Conservation (phyloP, 37 sponge, comb jelly and placozoan species). For the Tethya wilhelma region DNA sequence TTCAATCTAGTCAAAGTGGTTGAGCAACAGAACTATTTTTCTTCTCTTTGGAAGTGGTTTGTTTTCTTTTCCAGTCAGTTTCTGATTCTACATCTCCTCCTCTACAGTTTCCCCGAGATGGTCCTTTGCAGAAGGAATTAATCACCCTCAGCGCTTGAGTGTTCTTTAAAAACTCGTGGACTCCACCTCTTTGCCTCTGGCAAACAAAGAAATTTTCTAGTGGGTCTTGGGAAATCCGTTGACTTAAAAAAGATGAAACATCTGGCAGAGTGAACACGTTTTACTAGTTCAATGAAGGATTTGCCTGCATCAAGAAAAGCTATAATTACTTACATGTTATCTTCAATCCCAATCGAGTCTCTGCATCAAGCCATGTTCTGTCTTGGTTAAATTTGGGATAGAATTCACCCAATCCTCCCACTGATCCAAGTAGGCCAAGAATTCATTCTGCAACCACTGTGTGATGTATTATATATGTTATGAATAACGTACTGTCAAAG, state of each 20-base stretch:
- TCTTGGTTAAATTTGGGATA: background rate
- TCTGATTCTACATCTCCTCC: background rate
- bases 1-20: background rate
- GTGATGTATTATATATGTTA: too few species aligned
- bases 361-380: slow-evolving; percentile 16
- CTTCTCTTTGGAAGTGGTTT: background rate
- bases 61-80: too few species aligned
- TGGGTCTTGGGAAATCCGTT: slow-evolving; percentile 28
- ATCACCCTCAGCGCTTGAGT: slow-evolving; percentile 27
- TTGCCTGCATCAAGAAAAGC: background rate
- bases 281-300: slow-evolving; percentile 21
- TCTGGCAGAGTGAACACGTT: slow-evolving; percentile 24
- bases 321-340: slow-evolving; percentile 31
- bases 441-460: slow-evolving; percentile 22
- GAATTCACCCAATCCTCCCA: slow-evolving; percentile 31
- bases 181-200: background rate
- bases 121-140: slow-evolving; percentile 5
- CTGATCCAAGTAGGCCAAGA: slow-evolving; percentile 8
- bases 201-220: slow-evolving; percentile 2
- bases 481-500: too few species aligned
- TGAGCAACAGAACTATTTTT: background rate
- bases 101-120: slow-evolving; percentile 11
- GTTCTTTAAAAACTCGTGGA: slow-evolving; percentile 34
- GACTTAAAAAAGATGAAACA: slow-evolving; percentile 18
- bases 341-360: slow-evolving; percentile 15